Percentiles rank a stretch among this genome's conserved stretches.
These are phyloP conservation scores for Diadegma fenestrale DNA, from an alignment of 2,888 invertebrate genomes.

Conservation along the genomic window DNA sequence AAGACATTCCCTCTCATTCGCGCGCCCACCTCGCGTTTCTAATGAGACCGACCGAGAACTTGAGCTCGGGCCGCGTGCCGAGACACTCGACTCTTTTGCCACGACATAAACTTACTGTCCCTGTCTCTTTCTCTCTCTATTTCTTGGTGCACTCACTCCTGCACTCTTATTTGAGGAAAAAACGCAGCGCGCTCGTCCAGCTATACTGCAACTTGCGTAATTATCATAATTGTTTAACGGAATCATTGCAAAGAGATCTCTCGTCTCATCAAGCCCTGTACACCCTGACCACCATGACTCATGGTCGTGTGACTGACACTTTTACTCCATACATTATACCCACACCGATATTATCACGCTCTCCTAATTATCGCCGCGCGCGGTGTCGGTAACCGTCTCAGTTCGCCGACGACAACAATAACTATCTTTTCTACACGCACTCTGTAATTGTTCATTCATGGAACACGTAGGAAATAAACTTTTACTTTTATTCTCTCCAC, in stretches of 20 bases:
- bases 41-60: constrained; percentile 83
- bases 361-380: background rate
- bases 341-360: background rate
- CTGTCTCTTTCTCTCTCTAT: background rate
- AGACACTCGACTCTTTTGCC: constrained; percentile 63
- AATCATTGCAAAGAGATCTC: background rate
- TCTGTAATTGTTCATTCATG: background rate
- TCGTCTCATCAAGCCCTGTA: background rate
- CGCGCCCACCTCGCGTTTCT: constrained; percentile 79
- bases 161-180: background rate
- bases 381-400: background rate
- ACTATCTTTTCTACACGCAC: background rate
- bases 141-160: background rate
- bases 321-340: too few relatives aligned
- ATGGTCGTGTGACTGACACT: background rate
- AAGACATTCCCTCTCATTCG: constrained; percentile 40
- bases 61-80: constrained; percentile 78
- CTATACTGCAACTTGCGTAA: background rate
- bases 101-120: constrained; percentile 13
- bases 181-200: background rate
- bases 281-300: background rate
- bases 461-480: background rate
- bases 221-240: background rate
- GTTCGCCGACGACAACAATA: background rate
- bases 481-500: too few relatives aligned